Evolutionary conservation across 1,140 invertebrate species (phyloP).

Genomic region (Pteromalus puparum): DNA sequence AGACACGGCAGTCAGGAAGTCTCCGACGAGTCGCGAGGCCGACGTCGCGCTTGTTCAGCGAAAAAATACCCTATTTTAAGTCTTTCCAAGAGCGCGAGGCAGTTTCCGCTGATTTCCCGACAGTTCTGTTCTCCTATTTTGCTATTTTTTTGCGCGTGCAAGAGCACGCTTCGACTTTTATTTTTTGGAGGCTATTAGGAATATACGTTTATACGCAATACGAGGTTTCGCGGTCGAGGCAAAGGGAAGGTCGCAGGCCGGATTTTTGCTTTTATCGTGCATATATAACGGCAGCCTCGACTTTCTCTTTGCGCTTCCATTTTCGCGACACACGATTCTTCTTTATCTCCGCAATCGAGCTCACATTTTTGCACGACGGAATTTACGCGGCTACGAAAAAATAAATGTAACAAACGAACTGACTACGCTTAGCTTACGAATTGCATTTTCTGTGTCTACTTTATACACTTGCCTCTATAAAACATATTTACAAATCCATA

Average conservation of each 20-base stretch:
- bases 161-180: constrained; percentile 1
- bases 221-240: background rate
- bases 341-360: constrained; percentile 17
- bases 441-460: constrained; percentile 30
- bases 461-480: constrained; percentile 36
- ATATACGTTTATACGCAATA: background rate
- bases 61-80: constrained; percentile 64
- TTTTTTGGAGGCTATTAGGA: constrained; percentile 31
- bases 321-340: constrained; percentile 11
- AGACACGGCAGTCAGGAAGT: background rate
- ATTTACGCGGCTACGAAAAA: constrained; percentile 27
- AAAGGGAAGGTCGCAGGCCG: background rate
- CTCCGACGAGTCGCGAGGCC: background rate
- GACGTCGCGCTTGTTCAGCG: constrained; percentile 16
- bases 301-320: constrained; percentile 18
- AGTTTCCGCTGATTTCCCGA: constrained; percentile 34
- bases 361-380: constrained; percentile 8
- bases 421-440: background rate
- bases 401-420: constrained; percentile 18
- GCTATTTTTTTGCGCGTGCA: constrained; percentile 12
- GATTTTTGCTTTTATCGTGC: background rate
- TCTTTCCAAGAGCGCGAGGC: constrained; percentile 56
- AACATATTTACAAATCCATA: constrained; percentile 47
- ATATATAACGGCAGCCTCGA: background rate
- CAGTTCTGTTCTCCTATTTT: constrained; percentile 7